Evolutionary conservation across 2,888 invertebrate species (phyloP).

Genomic region (Drosophila tripunctata): DNA sequence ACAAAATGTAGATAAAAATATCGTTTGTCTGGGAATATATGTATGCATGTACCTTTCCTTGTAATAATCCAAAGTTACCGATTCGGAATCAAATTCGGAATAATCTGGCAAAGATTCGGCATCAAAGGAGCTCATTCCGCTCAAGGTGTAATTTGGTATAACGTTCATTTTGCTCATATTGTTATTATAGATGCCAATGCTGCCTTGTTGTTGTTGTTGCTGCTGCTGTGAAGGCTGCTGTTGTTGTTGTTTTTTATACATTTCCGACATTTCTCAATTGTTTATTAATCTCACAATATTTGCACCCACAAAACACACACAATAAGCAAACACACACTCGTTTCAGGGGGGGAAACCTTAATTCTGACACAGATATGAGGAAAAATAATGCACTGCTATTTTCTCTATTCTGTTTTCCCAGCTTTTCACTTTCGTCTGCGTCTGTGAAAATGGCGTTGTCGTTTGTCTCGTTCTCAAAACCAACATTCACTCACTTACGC

Average conservation of each 20-base stretch:
- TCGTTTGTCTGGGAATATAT: constrained; percentile 18
- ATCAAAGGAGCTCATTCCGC: constrained; percentile 85
- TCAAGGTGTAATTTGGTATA: constrained; percentile 82
- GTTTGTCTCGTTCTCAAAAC: constrained; percentile 17
- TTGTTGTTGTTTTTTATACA: constrained; percentile 28
- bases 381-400: constrained; percentile 55
- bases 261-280: constrained; percentile 50
- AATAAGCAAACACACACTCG: constrained; percentile 30
- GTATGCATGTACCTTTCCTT: constrained; percentile 85
- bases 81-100: constrained; percentile 86
- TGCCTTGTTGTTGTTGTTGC: constrained; percentile 44
- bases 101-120: constrained; percentile 86
- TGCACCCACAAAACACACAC: constrained; percentile 18
- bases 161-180: constrained; percentile 70
- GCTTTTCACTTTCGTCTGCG: constrained; percentile 57
- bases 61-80: constrained; percentile 85
- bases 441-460: constrained; percentile 58
- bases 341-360: constrained; percentile 47
- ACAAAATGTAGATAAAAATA: constrained; percentile 58
- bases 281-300: constrained; percentile 38
- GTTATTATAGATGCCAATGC: constrained; percentile 62
- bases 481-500: constrained; percentile 59
- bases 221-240: constrained; percentile 37
- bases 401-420: constrained; percentile 72
- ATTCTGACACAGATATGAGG: constrained; percentile 48